phyloP scores from a whole-genome alignment of 92 coral and sea anemone species.

The Desmophyllum pertusum region DNA sequence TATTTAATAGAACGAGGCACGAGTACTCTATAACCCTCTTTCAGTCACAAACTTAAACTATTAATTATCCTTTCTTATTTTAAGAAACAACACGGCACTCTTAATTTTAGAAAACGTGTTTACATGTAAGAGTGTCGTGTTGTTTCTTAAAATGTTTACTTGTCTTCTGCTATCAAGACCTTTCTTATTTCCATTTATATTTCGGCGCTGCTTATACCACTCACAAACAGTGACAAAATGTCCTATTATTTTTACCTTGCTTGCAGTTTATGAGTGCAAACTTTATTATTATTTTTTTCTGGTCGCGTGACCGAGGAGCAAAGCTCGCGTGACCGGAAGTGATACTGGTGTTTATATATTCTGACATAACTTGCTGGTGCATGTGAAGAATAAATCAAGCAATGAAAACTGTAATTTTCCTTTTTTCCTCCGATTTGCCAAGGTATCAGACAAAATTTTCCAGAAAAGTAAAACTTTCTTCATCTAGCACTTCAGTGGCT shows the following conservation, averaged over 20 bases:
- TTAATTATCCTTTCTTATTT: too few relatives aligned
- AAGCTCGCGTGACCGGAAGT: not conserved
- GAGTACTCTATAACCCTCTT: not conserved
- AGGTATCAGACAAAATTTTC: not conserved
- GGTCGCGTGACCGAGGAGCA: not conserved
- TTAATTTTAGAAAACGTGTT: too few relatives aligned
- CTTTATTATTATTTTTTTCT: too few relatives aligned
- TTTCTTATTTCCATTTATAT: not conserved
- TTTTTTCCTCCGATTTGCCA: not conserved
- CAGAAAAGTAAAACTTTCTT: not conserved
- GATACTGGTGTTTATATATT: not conserved
- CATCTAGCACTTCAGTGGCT: not conserved
- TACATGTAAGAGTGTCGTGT: too few relatives aligned
- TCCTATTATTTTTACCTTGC: too few relatives aligned
- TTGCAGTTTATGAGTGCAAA: too few relatives aligned
- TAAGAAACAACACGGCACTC: too few relatives aligned
- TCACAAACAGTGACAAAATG: too few relatives aligned
- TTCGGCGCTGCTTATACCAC: not conserved
- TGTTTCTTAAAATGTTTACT: too few relatives aligned
- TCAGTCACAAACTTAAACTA: too few relatives aligned
- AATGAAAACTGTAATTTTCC: not conserved
- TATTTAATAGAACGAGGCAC: not conserved
- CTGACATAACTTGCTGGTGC: not conserved
- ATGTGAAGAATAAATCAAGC: too few relatives aligned
- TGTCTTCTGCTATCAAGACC: not conserved